Conservation (phyloP, 2,797 vertebrate genomes). For the Pipistrellus pipistrellus region DNA sequence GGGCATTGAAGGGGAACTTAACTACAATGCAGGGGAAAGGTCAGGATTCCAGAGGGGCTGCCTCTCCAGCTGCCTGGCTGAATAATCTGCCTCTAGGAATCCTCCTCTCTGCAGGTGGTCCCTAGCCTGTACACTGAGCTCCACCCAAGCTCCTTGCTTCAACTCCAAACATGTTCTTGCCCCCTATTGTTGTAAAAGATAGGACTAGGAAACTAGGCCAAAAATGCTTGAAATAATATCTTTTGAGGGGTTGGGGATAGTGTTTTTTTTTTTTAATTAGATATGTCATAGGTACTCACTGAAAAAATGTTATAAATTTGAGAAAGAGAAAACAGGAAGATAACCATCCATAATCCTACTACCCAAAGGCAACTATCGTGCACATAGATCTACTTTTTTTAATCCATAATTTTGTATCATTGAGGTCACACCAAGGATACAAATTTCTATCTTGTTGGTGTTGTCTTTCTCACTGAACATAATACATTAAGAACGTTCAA, state of each 20-base stretch:
- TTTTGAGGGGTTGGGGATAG: neutral
- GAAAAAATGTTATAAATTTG: neutral
- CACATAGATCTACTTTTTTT: neutral
- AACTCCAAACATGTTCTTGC: constrained; percentile 7
- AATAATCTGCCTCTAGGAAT: neutral
- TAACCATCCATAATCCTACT: neutral
- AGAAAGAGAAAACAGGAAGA: constrained; percentile 39
- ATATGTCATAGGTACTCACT: neutral
- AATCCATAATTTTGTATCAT: neutral
- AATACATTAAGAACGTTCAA: neutral
- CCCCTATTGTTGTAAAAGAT: neutral
- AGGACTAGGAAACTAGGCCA: neutral
- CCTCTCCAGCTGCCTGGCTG: neutral
- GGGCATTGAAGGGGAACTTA: neutral
- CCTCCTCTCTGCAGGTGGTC: neutral
- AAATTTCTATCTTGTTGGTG: neutral
- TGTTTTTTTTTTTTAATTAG: constrained; percentile 9
- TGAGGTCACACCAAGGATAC: neutral
- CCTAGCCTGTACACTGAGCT: neutral
- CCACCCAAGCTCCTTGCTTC: neutral
- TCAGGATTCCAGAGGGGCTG: neutral
- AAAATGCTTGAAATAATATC: neutral
- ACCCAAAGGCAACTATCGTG: neutral
- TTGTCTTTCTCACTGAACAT: neutral
- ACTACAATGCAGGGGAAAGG: neutral